Conservation (phyloP, 2,113 vertebrate species). For the Acanthisitta chloris region DNA sequence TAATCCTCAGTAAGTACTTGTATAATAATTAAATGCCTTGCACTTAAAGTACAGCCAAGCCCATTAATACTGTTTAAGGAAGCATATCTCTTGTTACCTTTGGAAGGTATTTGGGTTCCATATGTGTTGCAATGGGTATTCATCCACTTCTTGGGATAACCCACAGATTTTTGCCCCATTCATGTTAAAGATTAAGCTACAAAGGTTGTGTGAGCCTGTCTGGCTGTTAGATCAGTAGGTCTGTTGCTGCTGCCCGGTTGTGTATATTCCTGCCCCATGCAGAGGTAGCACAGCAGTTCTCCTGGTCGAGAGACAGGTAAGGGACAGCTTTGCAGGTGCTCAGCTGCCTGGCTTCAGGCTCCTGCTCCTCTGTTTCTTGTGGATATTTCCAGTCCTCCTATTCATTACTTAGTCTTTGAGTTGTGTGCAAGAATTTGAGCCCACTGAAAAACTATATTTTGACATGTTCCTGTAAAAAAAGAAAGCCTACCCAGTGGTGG, state of each 20-base stretch:
- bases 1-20: slow-evolving; percentile 30
- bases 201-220: not conserved
- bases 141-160: not conserved
- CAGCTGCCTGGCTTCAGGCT: not conserved
- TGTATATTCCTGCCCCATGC: not conserved
- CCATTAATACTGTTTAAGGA: slow-evolving; percentile 1
- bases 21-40: slow-evolving; percentile 38
- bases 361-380: not conserved
- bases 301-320: not conserved
- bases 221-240: not conserved
- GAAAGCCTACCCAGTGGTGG: not conserved
- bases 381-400: not conserved
- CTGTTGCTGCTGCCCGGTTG: not conserved
- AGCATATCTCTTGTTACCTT: not conserved
- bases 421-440: not conserved
- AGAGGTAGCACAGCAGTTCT: not conserved
- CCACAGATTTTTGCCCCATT: not conserved
- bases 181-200: not conserved
- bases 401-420: not conserved
- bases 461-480: not conserved
- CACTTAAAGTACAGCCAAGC: slow-evolving; percentile 8
- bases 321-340: not conserved
- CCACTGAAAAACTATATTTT: not conserved
- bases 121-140: not conserved
- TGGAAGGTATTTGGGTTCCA: not conserved